Conservation (phyloP, 2,797 vertebrate species). For the Chloroceryle amazona region DNA sequence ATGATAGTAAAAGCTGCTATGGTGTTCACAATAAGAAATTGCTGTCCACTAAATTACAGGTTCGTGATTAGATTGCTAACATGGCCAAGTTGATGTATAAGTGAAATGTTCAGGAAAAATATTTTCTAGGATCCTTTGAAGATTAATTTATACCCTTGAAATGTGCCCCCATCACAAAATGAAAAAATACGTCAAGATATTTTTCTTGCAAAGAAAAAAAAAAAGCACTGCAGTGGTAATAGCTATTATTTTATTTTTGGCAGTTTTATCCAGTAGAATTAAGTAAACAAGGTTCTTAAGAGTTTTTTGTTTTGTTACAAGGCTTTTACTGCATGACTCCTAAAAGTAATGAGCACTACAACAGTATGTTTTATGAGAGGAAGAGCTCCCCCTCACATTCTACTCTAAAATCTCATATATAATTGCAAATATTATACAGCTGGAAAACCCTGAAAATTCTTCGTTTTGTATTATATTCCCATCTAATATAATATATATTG, state of each 20-base stretch:
- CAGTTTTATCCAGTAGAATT: slow-evolving; percentile 75
- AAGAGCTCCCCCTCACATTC: neutral
- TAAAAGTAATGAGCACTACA: neutral
- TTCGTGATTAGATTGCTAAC: slow-evolving; percentile 86
- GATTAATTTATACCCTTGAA: slow-evolving; percentile 84
- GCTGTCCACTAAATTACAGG: slow-evolving; percentile 85
- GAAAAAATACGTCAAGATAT: slow-evolving; percentile 81
- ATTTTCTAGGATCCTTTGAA: slow-evolving; percentile 77
- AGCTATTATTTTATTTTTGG: slow-evolving; percentile 79
- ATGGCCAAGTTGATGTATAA: slow-evolving; percentile 82
- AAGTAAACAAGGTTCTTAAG: slow-evolving; percentile 70
- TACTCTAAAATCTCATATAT: neutral
- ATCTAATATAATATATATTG: neutral
- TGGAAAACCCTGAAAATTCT: neutral
- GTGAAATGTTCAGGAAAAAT: slow-evolving; percentile 78
- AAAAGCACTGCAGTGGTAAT: slow-evolving; percentile 35
- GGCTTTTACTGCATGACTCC: slow-evolving; percentile 19
- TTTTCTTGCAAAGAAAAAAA: slow-evolving; percentile 80
- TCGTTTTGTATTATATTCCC: neutral
- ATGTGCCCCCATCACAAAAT: slow-evolving; percentile 80
- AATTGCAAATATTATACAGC: neutral
- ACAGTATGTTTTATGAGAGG: neutral
- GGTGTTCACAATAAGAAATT: slow-evolving; percentile 84
- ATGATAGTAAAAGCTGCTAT: slow-evolving; percentile 80
- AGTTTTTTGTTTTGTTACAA: slow-evolving; percentile 46